Percentiles rank a stretch among this genome's conserved stretches.
Evolutionary conservation across 2,113 vertebrate species (phyloP).

Genomic region (Cyrtonyx montezumae): DNA sequence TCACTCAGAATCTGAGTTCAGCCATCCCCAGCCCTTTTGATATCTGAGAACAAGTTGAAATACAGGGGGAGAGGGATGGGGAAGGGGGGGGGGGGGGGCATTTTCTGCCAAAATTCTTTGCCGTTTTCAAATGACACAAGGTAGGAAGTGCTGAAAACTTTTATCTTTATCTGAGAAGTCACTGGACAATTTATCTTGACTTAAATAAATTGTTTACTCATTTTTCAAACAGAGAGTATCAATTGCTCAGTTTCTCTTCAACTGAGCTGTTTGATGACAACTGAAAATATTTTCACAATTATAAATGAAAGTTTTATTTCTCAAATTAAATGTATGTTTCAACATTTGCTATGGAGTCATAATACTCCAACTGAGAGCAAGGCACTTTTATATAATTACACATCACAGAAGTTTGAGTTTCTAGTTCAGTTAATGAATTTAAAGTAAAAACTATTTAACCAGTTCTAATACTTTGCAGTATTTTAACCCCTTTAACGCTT

Average conservation of each 20-base stretch:
- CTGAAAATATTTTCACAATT: not conserved
- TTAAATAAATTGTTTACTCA: not conserved
- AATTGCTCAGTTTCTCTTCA: constrained; percentile 32
- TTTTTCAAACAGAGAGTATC: not conserved
- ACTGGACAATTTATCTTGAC: not conserved
- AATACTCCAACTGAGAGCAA: not conserved
- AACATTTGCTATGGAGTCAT: not conserved
- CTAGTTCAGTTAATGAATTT: not conserved
- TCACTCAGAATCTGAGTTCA: no score
- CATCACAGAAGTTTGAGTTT: not conserved
- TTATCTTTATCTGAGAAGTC: constrained; percentile 12
- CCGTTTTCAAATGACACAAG: not conserved
- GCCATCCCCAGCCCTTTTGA: no score
- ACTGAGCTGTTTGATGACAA: not conserved
- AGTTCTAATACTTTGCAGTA: not conserved
- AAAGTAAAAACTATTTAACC: not conserved
- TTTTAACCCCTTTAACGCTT: not conserved
- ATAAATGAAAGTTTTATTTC: not conserved
- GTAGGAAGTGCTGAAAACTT: not conserved
- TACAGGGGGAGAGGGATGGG: no score
- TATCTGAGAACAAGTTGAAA: no score
- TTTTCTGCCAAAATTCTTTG: no score
- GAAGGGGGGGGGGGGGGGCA: no score
- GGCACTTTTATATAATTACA: not conserved
- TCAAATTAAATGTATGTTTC: not conserved